These are phyloP conservation scores for Epinotia ramella DNA, from an alignment of 2,888 invertebrate genomes.

Conservation along the genomic window DNA sequence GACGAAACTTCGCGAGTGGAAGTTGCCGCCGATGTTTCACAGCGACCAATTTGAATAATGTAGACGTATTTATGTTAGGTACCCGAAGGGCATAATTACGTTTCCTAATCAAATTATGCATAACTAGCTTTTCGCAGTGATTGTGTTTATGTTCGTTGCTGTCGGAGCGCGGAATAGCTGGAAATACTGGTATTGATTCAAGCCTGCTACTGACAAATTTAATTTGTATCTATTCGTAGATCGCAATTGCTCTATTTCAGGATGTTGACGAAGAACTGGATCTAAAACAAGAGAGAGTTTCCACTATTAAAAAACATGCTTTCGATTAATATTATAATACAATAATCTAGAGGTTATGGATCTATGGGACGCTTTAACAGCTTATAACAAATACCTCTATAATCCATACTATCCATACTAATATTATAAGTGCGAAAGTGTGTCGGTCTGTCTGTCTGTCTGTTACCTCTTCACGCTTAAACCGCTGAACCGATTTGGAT, in stretches of 20 bases:
- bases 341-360: no score
- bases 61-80: conserved; percentile 45
- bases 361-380: no score
- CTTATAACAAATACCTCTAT: no score
- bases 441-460: no score
- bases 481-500: no score
- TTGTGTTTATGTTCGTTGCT: conserved; percentile 41
- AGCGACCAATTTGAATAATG: conserved; percentile 46
- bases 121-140: conserved; percentile 43
- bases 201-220: conserved; percentile 4
- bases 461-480: no score
- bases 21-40: conserved; percentile 43
- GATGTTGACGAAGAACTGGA: background rate
- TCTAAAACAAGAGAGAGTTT: background rate
- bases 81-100: conserved; percentile 45
- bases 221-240: conserved; percentile 12
- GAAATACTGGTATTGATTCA: conserved; percentile 26
- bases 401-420: no score
- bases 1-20: conserved; percentile 43
- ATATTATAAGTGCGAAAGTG: no score
- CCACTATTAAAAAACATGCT: no score
- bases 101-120: conserved; percentile 45
- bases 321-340: no score
- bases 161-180: conserved; percentile 22
- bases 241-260: background rate